Base-by-base conservation (phyloP, 2,888 invertebrate genomes). In the Drosophila algonquin region DNA sequence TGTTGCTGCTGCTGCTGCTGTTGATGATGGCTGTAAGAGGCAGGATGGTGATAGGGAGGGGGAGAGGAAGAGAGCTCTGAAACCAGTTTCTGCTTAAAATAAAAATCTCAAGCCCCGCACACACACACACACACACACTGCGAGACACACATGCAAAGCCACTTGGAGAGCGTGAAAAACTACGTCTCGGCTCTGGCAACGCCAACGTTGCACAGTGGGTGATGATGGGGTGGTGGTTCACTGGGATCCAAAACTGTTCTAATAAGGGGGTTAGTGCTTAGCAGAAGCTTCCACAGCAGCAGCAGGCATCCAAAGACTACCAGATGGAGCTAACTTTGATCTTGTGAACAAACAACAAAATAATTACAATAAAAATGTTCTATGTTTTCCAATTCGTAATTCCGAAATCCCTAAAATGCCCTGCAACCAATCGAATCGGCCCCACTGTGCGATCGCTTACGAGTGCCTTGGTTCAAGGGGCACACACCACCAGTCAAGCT, bases 61-160 rank as follows among this genome's bases (percentile, higher is more conserved):
- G 73, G 16, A 24, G 18, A 44, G 24, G 35, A 35, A 46, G 46
- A 45, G 35, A 46, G 57, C 57, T 52, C 10, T 48, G 53, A 73
- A 82, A 82, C 82, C 86, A 77, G 82, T 82, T 82, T 83, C 81
- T 72, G 89, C 79, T 86, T 88, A 88, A 88, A 88, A 88, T 88
- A 83, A 85, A 82, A 71, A 76, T 76, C 73, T 56, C 73, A 73
- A 40, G 40, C 46, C 55, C 63, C 30, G 30, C 30, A 45, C 56
- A 73, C 24, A 71, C 71, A 71, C 70, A 68, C 59, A 78, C 18
- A 64, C 69, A 73, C 55, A 67, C 30, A 63, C 59, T 58, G 30
- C 65, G 61, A 65, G 30, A 60, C 40, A 59, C 46, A 59, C 69
- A 35, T n/a, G 24, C 35, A 35, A 59, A 59, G 44, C 50, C 18